Evolutionary conservation across 2,888 invertebrate species (phyloP).

Genomic region (Spilarctia lutea): DNA sequence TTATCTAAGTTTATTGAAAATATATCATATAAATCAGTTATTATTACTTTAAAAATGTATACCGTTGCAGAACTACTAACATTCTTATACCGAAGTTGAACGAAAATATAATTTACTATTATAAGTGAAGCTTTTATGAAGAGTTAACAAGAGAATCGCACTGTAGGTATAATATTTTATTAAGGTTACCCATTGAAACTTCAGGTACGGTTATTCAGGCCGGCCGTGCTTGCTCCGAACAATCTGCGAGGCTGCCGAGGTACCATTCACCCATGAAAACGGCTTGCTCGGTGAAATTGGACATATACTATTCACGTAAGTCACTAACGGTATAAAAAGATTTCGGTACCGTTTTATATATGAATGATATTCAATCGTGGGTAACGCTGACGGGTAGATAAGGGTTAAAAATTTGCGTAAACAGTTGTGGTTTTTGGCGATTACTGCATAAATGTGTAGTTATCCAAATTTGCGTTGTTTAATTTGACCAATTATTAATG

Average conservation of each 20-base stretch:
- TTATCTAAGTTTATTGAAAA: neutral
- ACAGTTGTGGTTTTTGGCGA: conserved; percentile 8
- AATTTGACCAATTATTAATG: neutral
- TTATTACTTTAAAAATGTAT: neutral
- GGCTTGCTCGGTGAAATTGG: conserved; percentile 92
- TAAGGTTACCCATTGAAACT: conserved; percentile 59
- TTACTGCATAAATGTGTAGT: neutral
- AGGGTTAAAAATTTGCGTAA: conserved; percentile 26
- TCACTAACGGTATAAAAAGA: conserved; percentile 52
- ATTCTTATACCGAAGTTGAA: conserved; percentile 17
- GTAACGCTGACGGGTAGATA: conserved; percentile 40
- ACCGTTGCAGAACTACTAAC: neutral
- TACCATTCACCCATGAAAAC: conserved; percentile 89
- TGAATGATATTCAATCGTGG: conserved; percentile 48
- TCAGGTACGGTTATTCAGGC: conserved; percentile 88
- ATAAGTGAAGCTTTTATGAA: conserved; percentile 40
- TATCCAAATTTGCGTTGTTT: neutral
- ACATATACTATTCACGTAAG: conserved; percentile 92
- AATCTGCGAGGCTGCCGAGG: conserved; percentile 91
- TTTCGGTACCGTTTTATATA: conserved; percentile 45
- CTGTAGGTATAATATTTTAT: conserved; percentile 59
- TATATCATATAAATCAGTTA: neutral
- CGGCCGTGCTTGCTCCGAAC: conserved; percentile 90
- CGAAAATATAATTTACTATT: conserved; percentile 39
- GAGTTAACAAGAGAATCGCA: conserved; percentile 54